Evolutionary conservation across 23 tunicate species (phyloP).

Genomic region (Trididemnum clinides): DNA sequence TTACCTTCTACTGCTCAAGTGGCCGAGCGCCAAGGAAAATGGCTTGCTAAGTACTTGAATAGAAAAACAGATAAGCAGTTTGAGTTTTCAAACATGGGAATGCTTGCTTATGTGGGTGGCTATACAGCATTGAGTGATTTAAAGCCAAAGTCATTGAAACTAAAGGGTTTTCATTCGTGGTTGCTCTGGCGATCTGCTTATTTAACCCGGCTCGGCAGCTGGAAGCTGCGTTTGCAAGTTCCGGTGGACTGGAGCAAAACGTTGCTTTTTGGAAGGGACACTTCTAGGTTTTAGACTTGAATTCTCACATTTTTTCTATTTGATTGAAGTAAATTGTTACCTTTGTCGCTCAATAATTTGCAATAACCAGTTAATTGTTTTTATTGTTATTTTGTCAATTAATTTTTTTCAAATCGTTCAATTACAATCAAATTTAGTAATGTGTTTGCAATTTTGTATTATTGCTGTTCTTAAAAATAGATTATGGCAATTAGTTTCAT

Average conservation of each 20-base stretch:
- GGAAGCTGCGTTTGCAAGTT: constrained; percentile 87
- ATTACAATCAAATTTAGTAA: too few relatives aligned
- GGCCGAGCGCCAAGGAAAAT: constrained; percentile 79
- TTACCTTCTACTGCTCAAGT: constrained; percentile 92
- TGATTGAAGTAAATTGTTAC: too few relatives aligned
- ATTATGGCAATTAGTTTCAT: too few relatives aligned
- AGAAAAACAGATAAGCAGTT: constrained; percentile 49
- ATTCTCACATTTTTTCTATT: too few relatives aligned
- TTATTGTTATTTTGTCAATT: background rate
- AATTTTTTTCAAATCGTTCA: background rate
- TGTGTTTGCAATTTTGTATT: too few relatives aligned
- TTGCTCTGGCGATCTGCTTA: constrained; percentile 91
- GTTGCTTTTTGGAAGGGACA: constrained; percentile 89
- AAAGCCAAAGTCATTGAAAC: constrained; percentile 59
- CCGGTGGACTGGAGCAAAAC: constrained; percentile 91
- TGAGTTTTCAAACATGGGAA: constrained; percentile 72
- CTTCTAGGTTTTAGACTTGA: constrained; percentile 71
- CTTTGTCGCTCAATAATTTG: background rate
- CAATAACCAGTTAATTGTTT: background rate
- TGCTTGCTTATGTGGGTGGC: constrained; percentile 93
- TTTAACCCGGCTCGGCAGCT: constrained; percentile 74
- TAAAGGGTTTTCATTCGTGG: constrained; percentile 89
- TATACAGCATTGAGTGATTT: constrained; percentile 74
- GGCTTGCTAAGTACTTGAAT: constrained; percentile 83
- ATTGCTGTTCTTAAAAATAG: too few relatives aligned